Percentiles rank a stretch among this genome's conserved stretches.
These are phyloP conservation scores for Tragelaphus scriptus DNA, from an alignment of 2,113 vertebrate genomes.

Conservation along the genomic window DNA sequence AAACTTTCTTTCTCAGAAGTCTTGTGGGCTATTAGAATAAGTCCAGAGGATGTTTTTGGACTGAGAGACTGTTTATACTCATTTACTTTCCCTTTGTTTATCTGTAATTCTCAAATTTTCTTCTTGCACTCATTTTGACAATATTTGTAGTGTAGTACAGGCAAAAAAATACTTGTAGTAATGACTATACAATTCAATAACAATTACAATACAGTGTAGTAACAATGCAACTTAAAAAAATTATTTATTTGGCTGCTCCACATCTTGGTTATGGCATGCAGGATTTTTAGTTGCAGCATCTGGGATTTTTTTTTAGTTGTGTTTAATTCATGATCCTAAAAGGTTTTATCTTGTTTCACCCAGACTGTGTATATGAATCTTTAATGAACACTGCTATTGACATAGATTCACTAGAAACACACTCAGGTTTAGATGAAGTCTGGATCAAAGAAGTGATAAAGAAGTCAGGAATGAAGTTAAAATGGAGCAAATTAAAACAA, in stretches of 20 bases:
- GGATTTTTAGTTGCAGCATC: background rate
- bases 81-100: background rate
- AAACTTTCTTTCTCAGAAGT: conserved; percentile 16
- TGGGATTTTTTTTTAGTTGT: background rate
- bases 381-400: conserved; percentile 85
- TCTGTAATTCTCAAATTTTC: background rate
- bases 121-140: background rate
- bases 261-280: background rate
- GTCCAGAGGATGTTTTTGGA: background rate
- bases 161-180: background rate
- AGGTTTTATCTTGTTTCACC: background rate
- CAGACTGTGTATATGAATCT: conserved; percentile 89
- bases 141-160: background rate
- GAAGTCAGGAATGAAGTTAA: conserved; percentile 91
- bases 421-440: conserved; percentile 81
- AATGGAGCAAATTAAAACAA: conserved; percentile 84
- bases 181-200: background rate
- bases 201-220: background rate
- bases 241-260: background rate
- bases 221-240: background rate
- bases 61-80: background rate
- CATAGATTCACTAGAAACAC: conserved; percentile 81
- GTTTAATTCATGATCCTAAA: conserved; percentile 35
- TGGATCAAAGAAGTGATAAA: conserved; percentile 90
- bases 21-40: background rate